phyloP scores from a whole-genome alignment of 2,888 invertebrate genomes.

The Heliconius sara region DNA sequence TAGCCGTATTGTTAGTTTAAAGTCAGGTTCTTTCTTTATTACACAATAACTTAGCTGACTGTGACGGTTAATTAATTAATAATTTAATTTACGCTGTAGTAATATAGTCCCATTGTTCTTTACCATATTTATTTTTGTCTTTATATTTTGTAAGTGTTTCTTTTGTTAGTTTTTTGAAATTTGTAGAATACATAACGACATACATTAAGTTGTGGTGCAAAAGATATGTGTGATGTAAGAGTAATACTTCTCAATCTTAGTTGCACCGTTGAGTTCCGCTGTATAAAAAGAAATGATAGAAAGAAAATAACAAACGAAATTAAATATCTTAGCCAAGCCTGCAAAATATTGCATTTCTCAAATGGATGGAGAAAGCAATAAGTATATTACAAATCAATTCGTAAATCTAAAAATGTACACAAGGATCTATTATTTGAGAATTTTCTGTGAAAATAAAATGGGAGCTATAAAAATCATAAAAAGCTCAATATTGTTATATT shows the following conservation, averaged over 20 bases:
- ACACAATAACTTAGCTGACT: background rate
- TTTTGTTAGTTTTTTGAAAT: background rate
- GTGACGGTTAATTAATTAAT: slow-evolving; percentile 7
- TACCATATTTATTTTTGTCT: background rate
- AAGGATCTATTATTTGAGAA: background rate
- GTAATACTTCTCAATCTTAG: background rate
- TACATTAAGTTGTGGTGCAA: too few relatives aligned
- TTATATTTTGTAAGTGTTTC: slow-evolving; percentile 1
- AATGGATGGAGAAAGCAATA: too few relatives aligned
- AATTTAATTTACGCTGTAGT: slow-evolving; percentile 6
- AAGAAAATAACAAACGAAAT: background rate
- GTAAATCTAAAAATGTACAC: background rate
- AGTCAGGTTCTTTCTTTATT: slow-evolving; percentile 22
- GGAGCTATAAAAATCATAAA: slow-evolving; percentile 12
- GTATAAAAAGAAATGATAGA: background rate
- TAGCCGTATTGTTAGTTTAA: slow-evolving; percentile 26
- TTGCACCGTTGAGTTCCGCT: background rate
- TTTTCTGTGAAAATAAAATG: background rate
- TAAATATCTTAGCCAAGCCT: background rate
- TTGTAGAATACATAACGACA: background rate
- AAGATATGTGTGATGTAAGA: too few relatives aligned
- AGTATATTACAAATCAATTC: too few relatives aligned
- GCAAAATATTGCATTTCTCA: background rate
- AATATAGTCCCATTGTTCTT: slow-evolving; percentile 17
- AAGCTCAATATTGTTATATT: slow-evolving; percentile 22